phyloP scores from a whole-genome alignment of 2,113 vertebrate genomes.

The Murina feae region DNA sequence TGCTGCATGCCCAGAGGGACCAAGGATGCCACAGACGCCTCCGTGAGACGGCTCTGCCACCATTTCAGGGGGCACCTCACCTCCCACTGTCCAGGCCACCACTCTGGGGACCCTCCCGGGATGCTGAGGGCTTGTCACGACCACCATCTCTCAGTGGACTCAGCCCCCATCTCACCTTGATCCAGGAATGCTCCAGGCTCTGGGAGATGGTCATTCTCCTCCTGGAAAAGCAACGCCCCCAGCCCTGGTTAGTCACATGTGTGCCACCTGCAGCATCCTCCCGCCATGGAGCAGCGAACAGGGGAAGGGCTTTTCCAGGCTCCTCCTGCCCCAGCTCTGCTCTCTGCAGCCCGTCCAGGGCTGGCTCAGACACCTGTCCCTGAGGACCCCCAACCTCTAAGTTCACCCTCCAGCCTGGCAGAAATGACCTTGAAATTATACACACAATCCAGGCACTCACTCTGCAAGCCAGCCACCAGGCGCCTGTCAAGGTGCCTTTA shows the following conservation, averaged over 20 bases:
- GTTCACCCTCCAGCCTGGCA: background rate
- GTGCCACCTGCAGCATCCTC: fast-evolving
- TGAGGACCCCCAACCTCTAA: background rate
- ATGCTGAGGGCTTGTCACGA: background rate
- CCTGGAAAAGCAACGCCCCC: conserved; percentile 74
- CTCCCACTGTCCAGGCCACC: background rate
- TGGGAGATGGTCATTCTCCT: conserved; percentile 96
- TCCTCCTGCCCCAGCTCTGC: background rate
- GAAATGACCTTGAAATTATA: background rate
- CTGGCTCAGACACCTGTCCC: background rate
- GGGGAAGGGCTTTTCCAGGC: background rate
- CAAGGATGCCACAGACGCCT: fast-evolving
- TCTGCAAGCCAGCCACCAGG: background rate
- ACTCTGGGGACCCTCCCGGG: background rate
- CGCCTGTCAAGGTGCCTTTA: background rate
- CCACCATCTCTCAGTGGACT: background rate
- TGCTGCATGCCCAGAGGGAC: too few relatives aligned
- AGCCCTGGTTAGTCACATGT: background rate
- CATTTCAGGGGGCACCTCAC: fast-evolving
- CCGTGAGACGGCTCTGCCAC: fast-evolving
- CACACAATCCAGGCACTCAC: too few relatives aligned
- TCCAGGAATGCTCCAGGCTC: conserved; percentile 96
- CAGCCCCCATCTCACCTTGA: conserved; percentile 87
- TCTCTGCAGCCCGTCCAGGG: background rate
- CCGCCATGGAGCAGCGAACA: background rate